Base-by-base conservation (phyloP, 2,888 invertebrate species). In the Drosophila lutescens region DNA sequence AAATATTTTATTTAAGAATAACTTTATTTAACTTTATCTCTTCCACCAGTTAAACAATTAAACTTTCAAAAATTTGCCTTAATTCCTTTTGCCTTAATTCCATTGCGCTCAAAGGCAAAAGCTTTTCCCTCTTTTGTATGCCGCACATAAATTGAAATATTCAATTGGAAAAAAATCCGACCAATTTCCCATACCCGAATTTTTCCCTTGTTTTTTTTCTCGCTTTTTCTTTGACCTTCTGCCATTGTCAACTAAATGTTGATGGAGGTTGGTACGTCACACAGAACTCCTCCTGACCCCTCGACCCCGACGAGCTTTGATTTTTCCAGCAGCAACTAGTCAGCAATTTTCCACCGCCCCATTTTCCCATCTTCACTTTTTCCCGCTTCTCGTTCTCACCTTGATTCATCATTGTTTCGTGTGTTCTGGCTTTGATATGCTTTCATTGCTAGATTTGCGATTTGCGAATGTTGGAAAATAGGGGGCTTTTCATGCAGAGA, bases 391-490 rank as follows among this genome's bases (percentile, higher is more conserved):
- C 65, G 66, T 44, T 65, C 66, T 54, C 65, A 66, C 65, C 65
- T 66, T 66, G 66, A 66, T 47, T 66, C 65, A 66, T 66, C 65
- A 66, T 66, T 66, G 65, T 66, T 66, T 66, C 46, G 65, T 54
- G 62, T 49, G 62, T 47, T 61, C 62, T 61, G 62, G 63, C 76
- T 79, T 78, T 76, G 59, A 60, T 73, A 72, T 53, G 80, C 68
- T 76, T 73, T 65, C 63, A 67, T 49, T 77, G 80, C 46, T 50
- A 71, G 79, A 71, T 76, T 63, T 65, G 66, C 76, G 57, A 47
- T 65, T 62, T 78, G 65, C 71, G 77, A 62, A 49, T 62, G 58
- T 56, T 66, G 68, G 55, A 44, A 60, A 55, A 44, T 44, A 10
- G 38, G 38, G 15, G 49, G 15, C 12, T 9, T 7, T 60, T 20